Conservation (phyloP, 2,797 vertebrate species). For the Scolopax bukidnonensis region DNA sequence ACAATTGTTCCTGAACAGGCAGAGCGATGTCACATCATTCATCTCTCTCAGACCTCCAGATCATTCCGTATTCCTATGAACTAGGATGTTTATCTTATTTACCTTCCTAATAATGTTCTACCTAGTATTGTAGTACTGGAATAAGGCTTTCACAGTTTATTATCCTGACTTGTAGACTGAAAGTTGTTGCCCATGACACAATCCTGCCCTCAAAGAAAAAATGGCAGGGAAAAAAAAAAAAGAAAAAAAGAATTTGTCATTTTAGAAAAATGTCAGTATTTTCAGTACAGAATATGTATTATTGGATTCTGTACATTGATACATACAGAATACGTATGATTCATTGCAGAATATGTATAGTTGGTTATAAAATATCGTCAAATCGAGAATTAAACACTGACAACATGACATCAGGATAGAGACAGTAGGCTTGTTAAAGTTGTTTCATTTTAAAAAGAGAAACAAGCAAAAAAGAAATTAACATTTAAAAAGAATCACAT, state of each 20-base stretch:
- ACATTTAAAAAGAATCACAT: neutral
- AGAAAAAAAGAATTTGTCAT: neutral
- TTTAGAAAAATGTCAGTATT: neutral
- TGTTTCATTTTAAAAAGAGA: neutral
- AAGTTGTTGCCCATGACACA: neutral
- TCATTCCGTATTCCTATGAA: neutral
- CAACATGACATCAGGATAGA: neutral
- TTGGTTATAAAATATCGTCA: neutral
- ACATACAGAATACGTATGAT: neutral
- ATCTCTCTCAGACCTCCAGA: neutral
- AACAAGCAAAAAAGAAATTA: neutral
- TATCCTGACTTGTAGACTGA: neutral
- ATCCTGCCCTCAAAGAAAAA: neutral
- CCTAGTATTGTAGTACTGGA: neutral
- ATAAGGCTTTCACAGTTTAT: neutral
- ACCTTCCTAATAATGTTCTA: neutral
- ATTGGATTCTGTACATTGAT: too few species aligned
- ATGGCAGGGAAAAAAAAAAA: neutral
- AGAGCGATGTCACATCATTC: neutral
- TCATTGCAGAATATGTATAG: neutral
- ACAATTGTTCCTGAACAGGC: neutral
- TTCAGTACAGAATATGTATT: neutral
- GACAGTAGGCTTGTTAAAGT: neutral
- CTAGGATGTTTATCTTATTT: neutral
- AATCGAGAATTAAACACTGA: neutral